A percentile compares a stretch with the other conserved stretches of the same genome.
These are phyloP conservation scores for Nephotettix cincticeps DNA, from an alignment of 1,140 invertebrate genomes.

Conservation along the genomic window DNA sequence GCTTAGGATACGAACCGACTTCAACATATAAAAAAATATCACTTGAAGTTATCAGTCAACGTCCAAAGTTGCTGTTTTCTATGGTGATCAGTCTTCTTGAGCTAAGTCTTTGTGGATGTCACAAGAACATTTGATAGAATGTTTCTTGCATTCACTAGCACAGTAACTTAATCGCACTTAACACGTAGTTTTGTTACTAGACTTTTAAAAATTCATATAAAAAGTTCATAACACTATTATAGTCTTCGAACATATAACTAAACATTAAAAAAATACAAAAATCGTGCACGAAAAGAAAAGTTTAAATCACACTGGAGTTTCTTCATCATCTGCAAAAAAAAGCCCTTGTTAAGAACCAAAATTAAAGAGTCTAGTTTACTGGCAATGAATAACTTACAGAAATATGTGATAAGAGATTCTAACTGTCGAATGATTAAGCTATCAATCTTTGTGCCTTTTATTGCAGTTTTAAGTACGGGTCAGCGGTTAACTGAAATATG, in stretches of 20 bases:
- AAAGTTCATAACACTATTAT: too few relatives aligned
- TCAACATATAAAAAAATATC: conserved; percentile 27
- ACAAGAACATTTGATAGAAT: not conserved
- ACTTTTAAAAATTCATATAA: too few relatives aligned
- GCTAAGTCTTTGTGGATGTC: not conserved
- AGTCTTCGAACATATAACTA: not conserved
- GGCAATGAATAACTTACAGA: too few relatives aligned
- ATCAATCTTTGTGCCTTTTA: too few relatives aligned
- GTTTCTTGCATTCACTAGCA: not conserved
- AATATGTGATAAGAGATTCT: too few relatives aligned
- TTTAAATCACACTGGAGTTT: not conserved
- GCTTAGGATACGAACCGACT: conserved; percentile 19
- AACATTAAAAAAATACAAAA: conserved; percentile 10
- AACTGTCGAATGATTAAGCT: too few relatives aligned
- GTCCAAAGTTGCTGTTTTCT: conserved; percentile 1
- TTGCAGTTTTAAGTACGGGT: too few relatives aligned
- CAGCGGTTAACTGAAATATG: too few relatives aligned
- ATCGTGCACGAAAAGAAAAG: not conserved
- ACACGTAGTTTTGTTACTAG: too few relatives aligned
- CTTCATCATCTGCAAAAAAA: not conserved
- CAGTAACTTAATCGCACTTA: not conserved
- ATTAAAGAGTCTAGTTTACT: too few relatives aligned
- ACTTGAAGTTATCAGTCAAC: conserved; percentile 20
- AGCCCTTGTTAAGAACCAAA: too few relatives aligned
- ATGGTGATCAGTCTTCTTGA: conserved; percentile 24